These are phyloP conservation scores for Sebastes alutus DNA, from an alignment of 2,797 vertebrate genomes.

Conservation along the genomic window DNA sequence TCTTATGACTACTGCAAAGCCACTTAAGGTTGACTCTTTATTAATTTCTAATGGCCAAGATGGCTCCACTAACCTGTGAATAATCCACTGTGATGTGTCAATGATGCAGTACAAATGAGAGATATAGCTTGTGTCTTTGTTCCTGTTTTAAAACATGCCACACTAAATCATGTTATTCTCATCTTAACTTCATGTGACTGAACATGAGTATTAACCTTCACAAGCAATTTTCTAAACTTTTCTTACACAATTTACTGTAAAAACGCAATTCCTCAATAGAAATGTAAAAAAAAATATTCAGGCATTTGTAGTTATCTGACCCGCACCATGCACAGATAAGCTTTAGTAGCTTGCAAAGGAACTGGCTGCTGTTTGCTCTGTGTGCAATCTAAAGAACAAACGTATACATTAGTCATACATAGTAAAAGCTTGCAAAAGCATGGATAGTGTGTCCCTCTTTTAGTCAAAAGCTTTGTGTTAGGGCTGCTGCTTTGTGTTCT, in stretches of 20 bases:
- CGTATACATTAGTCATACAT: neutral
- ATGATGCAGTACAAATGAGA: neutral
- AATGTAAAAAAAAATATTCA: neutral
- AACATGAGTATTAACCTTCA: neutral
- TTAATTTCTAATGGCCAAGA: slow-evolving; percentile 6
- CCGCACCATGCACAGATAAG: neutral
- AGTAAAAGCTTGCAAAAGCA: neutral
- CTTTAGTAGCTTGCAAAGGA: neutral
- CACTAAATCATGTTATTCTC: neutral
- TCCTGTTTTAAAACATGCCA: neutral
- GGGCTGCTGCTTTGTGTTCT: slow-evolving; percentile 5
- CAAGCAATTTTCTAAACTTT: neutral
- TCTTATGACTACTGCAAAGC: neutral
- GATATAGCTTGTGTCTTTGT: neutral
- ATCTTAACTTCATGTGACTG: neutral
- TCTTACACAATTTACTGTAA: neutral
- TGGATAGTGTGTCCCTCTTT: neutral
- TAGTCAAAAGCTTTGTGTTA: neutral
- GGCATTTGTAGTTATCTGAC: slow-evolving; percentile 8
- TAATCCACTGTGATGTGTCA: slow-evolving; percentile 1
- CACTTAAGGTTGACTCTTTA: slow-evolving; percentile 10
- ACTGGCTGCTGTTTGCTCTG: neutral
- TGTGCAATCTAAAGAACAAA: slow-evolving; percentile 14
- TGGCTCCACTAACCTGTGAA: neutral
- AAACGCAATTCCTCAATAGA: neutral